Evolutionary conservation across 2,888 invertebrate genomes (phyloP).

Genomic region (Drosophila prostipennis): DNA sequence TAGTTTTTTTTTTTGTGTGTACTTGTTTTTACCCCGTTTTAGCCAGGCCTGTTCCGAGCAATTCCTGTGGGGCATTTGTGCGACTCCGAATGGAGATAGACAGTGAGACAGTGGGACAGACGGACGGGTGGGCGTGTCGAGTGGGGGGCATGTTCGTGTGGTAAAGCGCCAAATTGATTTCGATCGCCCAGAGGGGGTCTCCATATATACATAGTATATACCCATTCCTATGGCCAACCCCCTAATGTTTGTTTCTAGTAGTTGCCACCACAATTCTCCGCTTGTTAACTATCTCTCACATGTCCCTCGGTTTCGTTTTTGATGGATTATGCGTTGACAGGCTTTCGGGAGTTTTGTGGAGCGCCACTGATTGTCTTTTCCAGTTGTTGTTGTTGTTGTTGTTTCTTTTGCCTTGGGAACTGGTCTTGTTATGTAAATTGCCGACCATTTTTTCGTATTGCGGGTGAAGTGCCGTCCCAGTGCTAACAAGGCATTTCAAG

Average conservation of each 20-base stretch:
- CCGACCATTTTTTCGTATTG: conserved; percentile 43
- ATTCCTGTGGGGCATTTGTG: conserved; percentile 68
- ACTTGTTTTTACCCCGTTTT: conserved; percentile 14
- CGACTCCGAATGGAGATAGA: conserved; percentile 36
- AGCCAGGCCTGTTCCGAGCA: conserved; percentile 28
- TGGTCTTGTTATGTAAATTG: conserved; percentile 76
- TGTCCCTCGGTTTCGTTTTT: conserved; percentile 53
- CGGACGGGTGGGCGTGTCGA: conserved; percentile 66
- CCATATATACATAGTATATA: neutral
- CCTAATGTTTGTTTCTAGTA: conserved; percentile 51
- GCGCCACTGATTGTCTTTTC: conserved; percentile 73
- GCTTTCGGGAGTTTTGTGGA: conserved; percentile 54
- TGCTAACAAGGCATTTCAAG: conserved; percentile 66
- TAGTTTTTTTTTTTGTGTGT: too few relatives aligned
- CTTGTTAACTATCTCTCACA: conserved; percentile 29
- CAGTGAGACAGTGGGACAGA: conserved; percentile 19
- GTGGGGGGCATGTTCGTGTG: conserved; percentile 73
- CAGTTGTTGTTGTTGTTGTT: conserved; percentile 14
- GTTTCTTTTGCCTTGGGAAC: conserved; percentile 64
- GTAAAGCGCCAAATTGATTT: conserved; percentile 80
- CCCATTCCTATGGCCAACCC: conserved; percentile 17
- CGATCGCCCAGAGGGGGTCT: conserved; percentile 73
- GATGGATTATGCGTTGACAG: conserved; percentile 83
- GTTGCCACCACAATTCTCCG: conserved; percentile 42
- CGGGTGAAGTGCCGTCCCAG: conserved; percentile 69